phyloP scores from a whole-genome alignment of 2,888 invertebrate genomes.

The Osedax fenrisi region DNA sequence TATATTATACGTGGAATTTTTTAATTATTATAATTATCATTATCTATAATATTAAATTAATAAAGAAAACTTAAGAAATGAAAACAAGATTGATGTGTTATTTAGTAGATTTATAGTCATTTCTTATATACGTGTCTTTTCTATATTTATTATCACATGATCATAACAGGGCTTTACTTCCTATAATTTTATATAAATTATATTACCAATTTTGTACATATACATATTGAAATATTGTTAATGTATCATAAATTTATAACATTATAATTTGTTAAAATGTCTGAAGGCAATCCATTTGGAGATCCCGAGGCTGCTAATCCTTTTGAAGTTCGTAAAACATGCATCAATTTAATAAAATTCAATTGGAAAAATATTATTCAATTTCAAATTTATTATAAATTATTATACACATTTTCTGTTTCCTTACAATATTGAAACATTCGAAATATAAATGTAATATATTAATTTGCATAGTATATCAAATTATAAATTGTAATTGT shows the following conservation, averaged over 20 bases:
- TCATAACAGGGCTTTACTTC: not conserved
- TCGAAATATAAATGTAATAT: too few species aligned
- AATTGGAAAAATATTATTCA: too few species aligned
- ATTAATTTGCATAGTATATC: too few species aligned
- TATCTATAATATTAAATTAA: too few species aligned
- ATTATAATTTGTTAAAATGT: not conserved
- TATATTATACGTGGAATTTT: not conserved
- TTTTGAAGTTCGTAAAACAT: not conserved
- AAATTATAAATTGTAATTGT: too few species aligned
- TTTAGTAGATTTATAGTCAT: not conserved
- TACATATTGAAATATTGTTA: not conserved
- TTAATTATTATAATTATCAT: not conserved
- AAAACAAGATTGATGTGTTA: too few species aligned
- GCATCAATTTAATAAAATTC: too few species aligned
- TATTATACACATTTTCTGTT: too few species aligned
- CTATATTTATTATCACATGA: not conserved
- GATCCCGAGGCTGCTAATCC: not conserved
- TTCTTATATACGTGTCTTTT: not conserved
- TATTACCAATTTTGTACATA: not conserved
- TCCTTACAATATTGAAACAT: too few species aligned
- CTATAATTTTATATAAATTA: not conserved
- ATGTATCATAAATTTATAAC: not conserved
- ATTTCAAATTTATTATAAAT: too few species aligned
- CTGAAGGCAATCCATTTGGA: not conserved
- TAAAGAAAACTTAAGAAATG: too few species aligned